Percentiles rank a stretch among this genome's conserved stretches.
These are phyloP conservation scores for Drosophila nikananu DNA, from an alignment of 1,140 invertebrate species.

Conservation along the genomic window DNA sequence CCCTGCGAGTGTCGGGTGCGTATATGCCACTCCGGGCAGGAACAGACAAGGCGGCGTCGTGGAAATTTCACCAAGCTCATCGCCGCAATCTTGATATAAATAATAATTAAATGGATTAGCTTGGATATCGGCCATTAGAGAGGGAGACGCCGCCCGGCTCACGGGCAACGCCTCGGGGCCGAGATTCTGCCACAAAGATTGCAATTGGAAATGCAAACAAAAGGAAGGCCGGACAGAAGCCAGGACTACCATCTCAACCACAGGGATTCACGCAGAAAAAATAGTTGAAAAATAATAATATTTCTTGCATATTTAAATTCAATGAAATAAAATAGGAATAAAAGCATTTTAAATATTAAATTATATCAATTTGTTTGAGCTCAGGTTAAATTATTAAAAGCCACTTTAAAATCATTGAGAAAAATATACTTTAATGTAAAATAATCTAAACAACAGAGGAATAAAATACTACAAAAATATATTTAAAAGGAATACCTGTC, in stretches of 20 bases:
- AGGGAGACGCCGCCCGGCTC: constrained; percentile 25
- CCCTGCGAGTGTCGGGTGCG: neutral
- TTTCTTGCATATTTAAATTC: too few relatives aligned
- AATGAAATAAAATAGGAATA: too few relatives aligned
- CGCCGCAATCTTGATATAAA: constrained; percentile 76
- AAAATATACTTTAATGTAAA: too few relatives aligned
- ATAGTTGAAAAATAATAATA: neutral
- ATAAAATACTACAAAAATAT: too few relatives aligned
- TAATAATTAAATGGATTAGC: constrained; percentile 84
- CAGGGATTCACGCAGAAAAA: neutral
- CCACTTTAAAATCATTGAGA: too few relatives aligned
- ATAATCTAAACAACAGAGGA: too few relatives aligned
- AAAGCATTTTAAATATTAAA: too few relatives aligned
- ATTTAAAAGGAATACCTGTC: too few relatives aligned
- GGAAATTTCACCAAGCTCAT: constrained; percentile 53
- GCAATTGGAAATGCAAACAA: constrained; percentile 66
- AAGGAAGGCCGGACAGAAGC: constrained; percentile 70
- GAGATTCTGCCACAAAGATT: constrained; percentile 62
- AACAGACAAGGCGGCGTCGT: constrained; percentile 73
- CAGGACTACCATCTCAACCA: neutral
- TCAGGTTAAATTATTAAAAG: too few relatives aligned
- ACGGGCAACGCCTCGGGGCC: constrained; percentile 49
- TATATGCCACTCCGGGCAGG: constrained; percentile 13
- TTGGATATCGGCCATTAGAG: constrained; percentile 60
- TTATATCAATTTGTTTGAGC: too few relatives aligned